Evolutionary conservation across 2,888 invertebrate species (phyloP), one percentile per base, ranked within the genome.

Genomic region (Spilosoma lubricipeda): DNA sequence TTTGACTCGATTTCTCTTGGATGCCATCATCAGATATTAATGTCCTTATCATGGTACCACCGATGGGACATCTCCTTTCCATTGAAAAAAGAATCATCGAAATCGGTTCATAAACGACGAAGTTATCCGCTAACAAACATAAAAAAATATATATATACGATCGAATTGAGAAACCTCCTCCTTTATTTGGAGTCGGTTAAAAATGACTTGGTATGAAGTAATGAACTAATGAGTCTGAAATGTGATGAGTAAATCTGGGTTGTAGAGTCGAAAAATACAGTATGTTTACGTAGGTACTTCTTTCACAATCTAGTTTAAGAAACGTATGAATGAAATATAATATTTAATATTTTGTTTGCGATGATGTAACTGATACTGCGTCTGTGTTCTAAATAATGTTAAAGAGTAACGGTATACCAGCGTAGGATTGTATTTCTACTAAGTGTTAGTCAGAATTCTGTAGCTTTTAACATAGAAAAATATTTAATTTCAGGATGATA

Each of bases 401-500:
- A 3, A 56, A n/a, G n/a, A n/a, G 13, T 11, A 59, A 27, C 27
- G 5, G 15, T 27, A 59, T 27, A n/a, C 52, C 9, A n/a, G 5
- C 27, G 59, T 59, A 27, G 27, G 33, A 33, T 70, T 68, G 67
- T 70, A 78, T 15, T 30, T 9, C 30, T 45, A 7, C 30, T 13
- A n/a, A 27, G 27, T 15, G 27, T 18, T 30, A 15, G 64, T 15
- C 23, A 56, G 9, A 52, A 33, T 30, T 52, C 15, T 4, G 11
- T 33, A 5, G 33, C n/a, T 8, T 48, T 4, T 13, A n/a, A 9
- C n/a, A 48, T n/a, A 8, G 5, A 30, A 63, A 30, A 30, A 67
- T 18, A 4, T 67, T 69, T 69, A 1, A 67, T 90, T 92, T 71
- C 87, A 96, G 96, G 95, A 95, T 76, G 96, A 96, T 80, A 86